Percentiles rank a stretch among this genome's conserved stretches.
Evolutionary conservation across 2,888 invertebrate genomes (phyloP).

Genomic region (Sarcophaga variegata): DNA sequence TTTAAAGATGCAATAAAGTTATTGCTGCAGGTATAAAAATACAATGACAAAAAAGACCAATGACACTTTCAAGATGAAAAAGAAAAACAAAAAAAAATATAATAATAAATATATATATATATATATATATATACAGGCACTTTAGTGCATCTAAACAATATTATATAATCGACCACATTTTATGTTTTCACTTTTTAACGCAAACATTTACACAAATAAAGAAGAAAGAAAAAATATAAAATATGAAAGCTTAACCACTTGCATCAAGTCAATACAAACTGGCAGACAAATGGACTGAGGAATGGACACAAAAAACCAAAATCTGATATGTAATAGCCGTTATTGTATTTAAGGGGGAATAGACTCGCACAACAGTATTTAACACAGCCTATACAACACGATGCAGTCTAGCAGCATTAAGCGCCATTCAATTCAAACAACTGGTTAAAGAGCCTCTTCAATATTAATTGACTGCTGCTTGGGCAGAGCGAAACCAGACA

Average conservation of each 20-base stretch:
- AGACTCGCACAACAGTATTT: conserved; percentile 5
- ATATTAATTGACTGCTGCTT: conserved; percentile 62
- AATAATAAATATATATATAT: no score
- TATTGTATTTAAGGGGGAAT: neutral
- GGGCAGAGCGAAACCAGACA: neutral
- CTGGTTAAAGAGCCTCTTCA: conserved; percentile 64
- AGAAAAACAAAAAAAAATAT: neutral
- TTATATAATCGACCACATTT: conserved; percentile 62
- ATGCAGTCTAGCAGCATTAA: neutral
- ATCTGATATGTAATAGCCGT: neutral
- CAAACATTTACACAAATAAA: conserved; percentile 26
- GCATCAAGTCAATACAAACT: conserved; percentile 27
- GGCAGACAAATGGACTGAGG: conserved; percentile 12
- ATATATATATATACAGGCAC: conserved; percentile 45
- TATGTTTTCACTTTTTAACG: conserved; percentile 59
- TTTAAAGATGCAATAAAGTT: neutral
- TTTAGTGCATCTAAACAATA: conserved; percentile 47
- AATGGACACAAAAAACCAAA: conserved; percentile 16
- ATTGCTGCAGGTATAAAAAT: no score
- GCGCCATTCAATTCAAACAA: conserved; percentile 36
- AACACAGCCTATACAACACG: conserved; percentile 1
- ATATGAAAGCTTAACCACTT: conserved; percentile 49
- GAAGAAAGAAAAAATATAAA: conserved; percentile 9
- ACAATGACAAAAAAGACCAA: neutral
- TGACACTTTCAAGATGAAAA: conserved; percentile 24